Evolutionary conservation across 1,140 invertebrate species (phyloP).

Genomic region (Drosophila sechellia): DNA sequence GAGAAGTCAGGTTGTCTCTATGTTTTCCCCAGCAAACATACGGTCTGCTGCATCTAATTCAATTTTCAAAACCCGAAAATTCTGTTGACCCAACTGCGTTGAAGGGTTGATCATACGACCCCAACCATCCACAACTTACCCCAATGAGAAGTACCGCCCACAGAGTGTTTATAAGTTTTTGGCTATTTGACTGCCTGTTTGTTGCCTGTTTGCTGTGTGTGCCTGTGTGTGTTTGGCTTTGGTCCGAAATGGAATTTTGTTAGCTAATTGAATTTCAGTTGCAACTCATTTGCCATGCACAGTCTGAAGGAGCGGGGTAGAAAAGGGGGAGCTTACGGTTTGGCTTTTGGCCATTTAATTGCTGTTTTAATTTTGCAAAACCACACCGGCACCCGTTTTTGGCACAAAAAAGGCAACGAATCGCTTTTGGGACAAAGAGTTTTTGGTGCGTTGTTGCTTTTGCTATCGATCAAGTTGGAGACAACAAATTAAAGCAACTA

Average conservation of each 20-base stretch:
- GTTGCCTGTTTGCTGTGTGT: conserved; percentile 5
- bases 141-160: conserved; percentile 2
- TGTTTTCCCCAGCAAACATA: conserved; percentile 38
- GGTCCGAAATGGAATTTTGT: conserved; percentile 80
- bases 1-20: conserved; percentile 32
- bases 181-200: conserved; percentile 53
- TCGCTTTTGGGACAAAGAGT: conserved; percentile 42
- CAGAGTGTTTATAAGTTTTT: conserved; percentile 80
- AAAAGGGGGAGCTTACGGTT: conserved; percentile 19
- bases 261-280: conserved; percentile 83
- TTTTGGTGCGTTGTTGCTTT: conserved; percentile 39
- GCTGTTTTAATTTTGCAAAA: conserved; percentile 75
- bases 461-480: conserved; percentile 43
- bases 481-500: conserved; percentile 39
- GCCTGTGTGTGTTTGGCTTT: conserved; percentile 28
- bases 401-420: conserved; percentile 36
- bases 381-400: conserved; percentile 40
- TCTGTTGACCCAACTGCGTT: conserved; percentile 79
- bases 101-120: conserved; percentile 54
- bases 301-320: conserved; percentile 16
- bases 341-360: conserved; percentile 82
- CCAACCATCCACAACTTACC: not conserved
- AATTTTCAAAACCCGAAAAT: conserved; percentile 81
- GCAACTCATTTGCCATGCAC: conserved; percentile 81
- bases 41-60: conserved; percentile 82